Evolutionary conservation across 1,140 invertebrate genomes (phyloP), one percentile per base, ranked within the genome.

Genomic region (Adoxophyes honmai): DNA sequence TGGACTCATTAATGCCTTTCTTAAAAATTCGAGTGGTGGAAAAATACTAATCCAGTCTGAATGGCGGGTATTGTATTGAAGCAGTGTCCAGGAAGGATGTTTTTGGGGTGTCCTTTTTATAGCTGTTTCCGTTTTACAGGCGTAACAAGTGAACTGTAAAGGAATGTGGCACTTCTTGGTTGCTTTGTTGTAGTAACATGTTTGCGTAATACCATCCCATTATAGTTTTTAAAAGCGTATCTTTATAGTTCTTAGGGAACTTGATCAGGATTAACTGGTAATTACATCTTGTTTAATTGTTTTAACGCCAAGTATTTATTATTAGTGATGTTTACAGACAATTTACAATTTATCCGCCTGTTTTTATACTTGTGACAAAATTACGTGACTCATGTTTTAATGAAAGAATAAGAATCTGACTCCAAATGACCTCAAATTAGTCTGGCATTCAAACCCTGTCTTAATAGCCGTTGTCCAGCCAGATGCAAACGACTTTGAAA

Each of bases 61-160:
- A 85, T 85, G 68, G 79, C 69, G 62, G 71, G 64, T 59, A 83
- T 86, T 88, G 82, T 86, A 81, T 86, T 81, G 79, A 83, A 75
- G 73, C 82, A 77, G 78, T 88, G 86, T 88, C 86, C 86, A 87
- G 83, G 83, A 86, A 84, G 83, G 74, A 81, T 86, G 81, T 86
- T 88, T 84, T 82, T 78, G 70, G 81, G 73, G 81, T 73, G 75
- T 75, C 81, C 81, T 78, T 88, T 88, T 88, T 88, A 88, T 86
- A 85, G 82, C 77, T 73, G 78, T 86, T 88, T 88, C 82, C 81
- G 84, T 88, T 88, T 88, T 88, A 88, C 83, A 75, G 82, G 57
- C 73, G 79, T 86, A 78, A 70, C 77, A 73, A 82, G 78, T 75
- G 85, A 79, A 70, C 60, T 68, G 62, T 73, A 74, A n/a, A n/a